These are phyloP conservation scores for Gibbula magus DNA, from an alignment of 2,888 invertebrate species.

Conservation along the genomic window DNA sequence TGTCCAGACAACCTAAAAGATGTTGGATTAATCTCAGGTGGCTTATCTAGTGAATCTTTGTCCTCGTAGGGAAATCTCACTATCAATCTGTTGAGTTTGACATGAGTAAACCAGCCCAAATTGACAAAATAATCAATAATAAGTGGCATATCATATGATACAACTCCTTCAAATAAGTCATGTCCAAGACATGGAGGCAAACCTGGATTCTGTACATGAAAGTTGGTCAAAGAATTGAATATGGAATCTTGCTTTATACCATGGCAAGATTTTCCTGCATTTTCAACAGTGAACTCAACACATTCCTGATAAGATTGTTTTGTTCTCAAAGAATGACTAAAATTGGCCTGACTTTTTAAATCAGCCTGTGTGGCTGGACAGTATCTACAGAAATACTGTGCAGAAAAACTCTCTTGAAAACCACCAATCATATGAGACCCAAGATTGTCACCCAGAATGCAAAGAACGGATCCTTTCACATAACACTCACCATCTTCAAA, in stretches of 20 bases:
- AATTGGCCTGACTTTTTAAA: background rate
- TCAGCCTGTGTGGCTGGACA: slow-evolving; percentile 28
- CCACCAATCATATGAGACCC: slow-evolving; percentile 36
- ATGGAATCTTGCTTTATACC: slow-evolving; percentile 27
- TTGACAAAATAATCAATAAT: slow-evolving; percentile 32
- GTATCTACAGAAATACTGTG: slow-evolving; percentile 34
- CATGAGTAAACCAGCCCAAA: slow-evolving; percentile 27
- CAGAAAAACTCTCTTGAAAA: slow-evolving; percentile 31
- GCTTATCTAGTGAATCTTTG: slow-evolving; percentile 33
- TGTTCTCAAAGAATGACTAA: background rate
- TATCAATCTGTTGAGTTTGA: slow-evolving; percentile 23
- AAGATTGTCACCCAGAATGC: slow-evolving; percentile 29
- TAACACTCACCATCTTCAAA: background rate
- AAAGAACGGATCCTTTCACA: slow-evolving; percentile 26
- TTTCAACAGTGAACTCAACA: background rate
- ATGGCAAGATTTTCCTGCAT: background rate
- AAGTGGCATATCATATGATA: slow-evolving; percentile 35
- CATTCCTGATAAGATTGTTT: background rate
- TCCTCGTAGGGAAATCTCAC: background rate
- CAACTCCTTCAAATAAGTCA: slow-evolving; percentile 37
- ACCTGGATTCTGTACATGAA: slow-evolving; percentile 36
- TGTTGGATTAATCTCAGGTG: background rate
- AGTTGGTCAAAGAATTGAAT: slow-evolving; percentile 30
- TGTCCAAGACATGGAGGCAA: slow-evolving; percentile 33
- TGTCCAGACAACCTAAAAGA: slow-evolving; percentile 30